These are phyloP conservation scores for Sinohyriopsis cumingii DNA, from an alignment of 2,888 invertebrate species.

Conservation along the genomic window DNA sequence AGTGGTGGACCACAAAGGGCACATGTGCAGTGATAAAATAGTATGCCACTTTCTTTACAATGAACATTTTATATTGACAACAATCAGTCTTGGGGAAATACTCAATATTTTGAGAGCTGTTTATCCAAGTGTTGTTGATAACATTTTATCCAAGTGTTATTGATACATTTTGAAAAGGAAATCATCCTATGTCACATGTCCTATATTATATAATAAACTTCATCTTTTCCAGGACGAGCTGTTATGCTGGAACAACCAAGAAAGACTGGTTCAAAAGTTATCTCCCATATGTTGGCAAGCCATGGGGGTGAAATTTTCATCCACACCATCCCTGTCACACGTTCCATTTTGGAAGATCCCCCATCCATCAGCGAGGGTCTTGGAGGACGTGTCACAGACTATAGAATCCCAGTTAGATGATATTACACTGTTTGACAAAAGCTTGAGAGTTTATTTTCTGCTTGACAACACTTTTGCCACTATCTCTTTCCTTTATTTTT, in stretches of 20 bases:
- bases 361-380: conserved; percentile 95
- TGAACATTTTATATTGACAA: too few relatives aligned
- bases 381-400: conserved; percentile 94
- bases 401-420: conserved; percentile 78
- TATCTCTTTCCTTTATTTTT: conserved; percentile 5
- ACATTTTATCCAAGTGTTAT: too few relatives aligned
- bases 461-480: background rate
- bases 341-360: conserved; percentile 93
- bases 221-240: conserved; percentile 66
- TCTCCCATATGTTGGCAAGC: conserved; percentile 92
- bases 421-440: background rate
- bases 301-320: conserved; percentile 98
- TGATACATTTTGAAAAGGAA: too few relatives aligned
- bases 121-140: too few relatives aligned
- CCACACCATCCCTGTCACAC: conserved; percentile 87
- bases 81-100: too few relatives aligned
- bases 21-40: too few relatives aligned
- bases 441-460: background rate
- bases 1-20: too few relatives aligned
- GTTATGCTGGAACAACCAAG: conserved; percentile 85
- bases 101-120: too few relatives aligned
- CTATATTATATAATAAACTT: too few relatives aligned
- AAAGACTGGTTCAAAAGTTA: conserved; percentile 82
- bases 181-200: too few relatives aligned
- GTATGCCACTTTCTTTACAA: too few relatives aligned